Conservation (phyloP, 2,797 vertebrate genomes). For the Delichon dasypus region DNA sequence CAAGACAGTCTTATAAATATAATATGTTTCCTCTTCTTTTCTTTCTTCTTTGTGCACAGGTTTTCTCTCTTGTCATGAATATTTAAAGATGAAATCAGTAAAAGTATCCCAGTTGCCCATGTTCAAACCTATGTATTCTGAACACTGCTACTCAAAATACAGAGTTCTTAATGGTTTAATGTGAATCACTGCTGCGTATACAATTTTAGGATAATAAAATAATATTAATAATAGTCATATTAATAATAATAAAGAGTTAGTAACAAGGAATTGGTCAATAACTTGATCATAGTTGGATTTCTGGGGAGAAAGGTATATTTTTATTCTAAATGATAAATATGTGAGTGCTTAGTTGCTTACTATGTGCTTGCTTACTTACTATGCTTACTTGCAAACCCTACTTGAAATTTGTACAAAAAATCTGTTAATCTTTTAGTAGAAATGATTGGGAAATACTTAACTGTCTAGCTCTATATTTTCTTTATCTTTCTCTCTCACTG, state of each 20-base stretch:
- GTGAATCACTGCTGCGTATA: background rate
- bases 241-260: background rate
- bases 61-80: slow-evolving; percentile 21
- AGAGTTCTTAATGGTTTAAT: background rate
- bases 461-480: background rate
- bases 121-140: background rate
- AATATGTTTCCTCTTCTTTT: slow-evolving; percentile 10
- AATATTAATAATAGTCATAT: background rate
- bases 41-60: background rate
- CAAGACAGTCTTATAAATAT: slow-evolving; percentile 44
- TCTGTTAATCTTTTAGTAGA: background rate
- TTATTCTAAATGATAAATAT: background rate
- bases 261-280: background rate
- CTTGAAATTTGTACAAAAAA: background rate
- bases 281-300: background rate
- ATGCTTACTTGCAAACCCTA: background rate
- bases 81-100: slow-evolving; percentile 1
- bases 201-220: background rate
- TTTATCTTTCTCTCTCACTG: background rate
- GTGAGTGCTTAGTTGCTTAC: too few species aligned
- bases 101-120: background rate
- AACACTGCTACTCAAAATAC: background rate
- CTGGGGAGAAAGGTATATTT: background rate
- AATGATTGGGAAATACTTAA: background rate
- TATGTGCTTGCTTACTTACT: too few species aligned